phyloP scores from a whole-genome alignment of 1,140 invertebrate genomes.

The Wiebesia pumilae region DNA sequence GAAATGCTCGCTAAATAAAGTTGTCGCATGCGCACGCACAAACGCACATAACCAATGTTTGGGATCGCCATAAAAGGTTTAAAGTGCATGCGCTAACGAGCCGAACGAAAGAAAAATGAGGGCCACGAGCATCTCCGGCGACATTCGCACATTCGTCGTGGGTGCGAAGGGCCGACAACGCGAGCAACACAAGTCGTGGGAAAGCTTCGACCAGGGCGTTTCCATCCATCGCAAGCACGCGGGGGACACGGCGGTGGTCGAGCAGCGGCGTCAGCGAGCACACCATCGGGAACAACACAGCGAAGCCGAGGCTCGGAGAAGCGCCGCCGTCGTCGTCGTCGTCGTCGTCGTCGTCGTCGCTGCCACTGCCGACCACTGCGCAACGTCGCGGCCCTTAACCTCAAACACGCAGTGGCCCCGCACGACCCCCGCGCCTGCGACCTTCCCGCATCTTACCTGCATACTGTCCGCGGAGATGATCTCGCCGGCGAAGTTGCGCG shows the following conservation, averaged over 20 bases:
- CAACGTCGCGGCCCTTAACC: background rate
- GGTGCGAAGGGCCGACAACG: background rate
- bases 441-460: conserved; percentile 83
- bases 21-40: no score
- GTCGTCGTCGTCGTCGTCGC: no score
- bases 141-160: no score
- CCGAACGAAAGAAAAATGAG: background rate
- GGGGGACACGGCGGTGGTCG: no score
- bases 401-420: background rate
- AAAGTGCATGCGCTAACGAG: background rate
- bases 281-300: background rate
- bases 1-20: no score
- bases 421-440: background rate
- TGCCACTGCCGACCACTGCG: background rate
- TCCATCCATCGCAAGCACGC: background rate
- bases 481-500: conserved; percentile 91
- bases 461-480: conserved; percentile 99
- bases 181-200: background rate
- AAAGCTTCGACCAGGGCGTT: background rate
- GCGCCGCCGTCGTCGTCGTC: background rate
- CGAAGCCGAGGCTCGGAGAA: no score
- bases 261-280: background rate
- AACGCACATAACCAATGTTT: no score
- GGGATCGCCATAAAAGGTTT: background rate
- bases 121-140: background rate